Base-by-base conservation (phyloP, 2,888 invertebrate species). In the Diarsia mendica region DNA sequence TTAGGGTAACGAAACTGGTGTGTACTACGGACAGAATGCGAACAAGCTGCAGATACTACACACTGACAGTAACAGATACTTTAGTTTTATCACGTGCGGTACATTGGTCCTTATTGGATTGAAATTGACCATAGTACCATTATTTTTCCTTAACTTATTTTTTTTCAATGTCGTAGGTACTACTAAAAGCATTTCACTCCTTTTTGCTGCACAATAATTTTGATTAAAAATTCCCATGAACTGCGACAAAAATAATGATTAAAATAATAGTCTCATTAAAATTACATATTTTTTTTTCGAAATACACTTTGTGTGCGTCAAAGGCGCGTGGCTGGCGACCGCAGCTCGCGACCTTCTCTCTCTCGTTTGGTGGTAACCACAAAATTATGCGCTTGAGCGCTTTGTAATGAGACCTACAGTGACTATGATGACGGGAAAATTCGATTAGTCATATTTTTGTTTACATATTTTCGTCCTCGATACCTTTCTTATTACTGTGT, bases 341-440 rank as follows among this genome's bases (percentile, higher is more conserved):
- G 89, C 91, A 89, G 89, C 87, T 77, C 83, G 87, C 86, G 90
- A 91, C 91, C 91, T 89, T 92, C 90, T 90, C 93, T 92, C 90
- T 90, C 93, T 92, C 93, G 91, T 92, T 92, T 91, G 91, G 90
- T 91, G 90, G 90, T 89, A 90, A 96, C 96, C 96, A 91, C 96
- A 96, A 89, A 90, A 95, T 96, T 94, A 96, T 93, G 90, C 95
- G 95, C 95, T 93, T 93, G 95, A 93, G 93, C 94, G 95, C 92
- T 91, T 91, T 90, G 92, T 93, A 93, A 94, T 94, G 92, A 93
- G 92, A 89, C 87, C 75, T 88, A 89, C 87, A 85, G 88, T 87
- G 87, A 75, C 87, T 63, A 82, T 78, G 67, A 60, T 48, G 48
- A 55, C 5, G 33, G 23, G 20, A 49, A 75, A 72, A 72, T 74